Conservation (phyloP, 2,113 vertebrate genomes). For the Corvus moneduloides region DNA sequence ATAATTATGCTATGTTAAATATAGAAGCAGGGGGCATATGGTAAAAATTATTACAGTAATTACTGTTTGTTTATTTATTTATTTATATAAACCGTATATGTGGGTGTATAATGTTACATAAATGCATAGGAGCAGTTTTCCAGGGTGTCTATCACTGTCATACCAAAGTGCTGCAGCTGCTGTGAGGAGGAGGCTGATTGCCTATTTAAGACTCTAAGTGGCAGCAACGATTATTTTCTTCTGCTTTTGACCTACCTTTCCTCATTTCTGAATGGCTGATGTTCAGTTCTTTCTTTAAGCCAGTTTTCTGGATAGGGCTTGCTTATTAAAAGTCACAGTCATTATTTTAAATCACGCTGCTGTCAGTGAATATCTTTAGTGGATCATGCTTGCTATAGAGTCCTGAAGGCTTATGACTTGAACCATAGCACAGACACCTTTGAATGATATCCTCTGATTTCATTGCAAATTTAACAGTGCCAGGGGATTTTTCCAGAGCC, state of each 20-base stretch:
- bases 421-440: not conserved
- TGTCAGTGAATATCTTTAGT: not conserved
- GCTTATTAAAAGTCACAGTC: conserved; percentile 1
- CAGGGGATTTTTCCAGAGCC: not conserved
- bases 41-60: not conserved
- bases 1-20: not conserved
- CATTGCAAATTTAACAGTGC: not conserved
- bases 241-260: conserved; percentile 31
- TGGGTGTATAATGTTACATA: not conserved
- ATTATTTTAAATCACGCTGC: not conserved
- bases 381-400: not conserved
- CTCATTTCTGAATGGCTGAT: not conserved
- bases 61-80: not conserved
- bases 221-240: not conserved
- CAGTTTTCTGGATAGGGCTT: not conserved
- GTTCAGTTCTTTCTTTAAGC: conserved; percentile 5
- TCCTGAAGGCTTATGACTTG: not conserved
- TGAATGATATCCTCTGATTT: not conserved
- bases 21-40: not conserved
- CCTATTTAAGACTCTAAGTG: not conserved
- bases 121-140: not conserved
- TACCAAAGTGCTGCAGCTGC: not conserved
- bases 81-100: not conserved
- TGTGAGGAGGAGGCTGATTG: not conserved
- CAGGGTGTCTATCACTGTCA: not conserved